These are phyloP conservation scores for Pollenia angustigena DNA, from an alignment of 2,888 invertebrate genomes.

Conservation along the genomic window DNA sequence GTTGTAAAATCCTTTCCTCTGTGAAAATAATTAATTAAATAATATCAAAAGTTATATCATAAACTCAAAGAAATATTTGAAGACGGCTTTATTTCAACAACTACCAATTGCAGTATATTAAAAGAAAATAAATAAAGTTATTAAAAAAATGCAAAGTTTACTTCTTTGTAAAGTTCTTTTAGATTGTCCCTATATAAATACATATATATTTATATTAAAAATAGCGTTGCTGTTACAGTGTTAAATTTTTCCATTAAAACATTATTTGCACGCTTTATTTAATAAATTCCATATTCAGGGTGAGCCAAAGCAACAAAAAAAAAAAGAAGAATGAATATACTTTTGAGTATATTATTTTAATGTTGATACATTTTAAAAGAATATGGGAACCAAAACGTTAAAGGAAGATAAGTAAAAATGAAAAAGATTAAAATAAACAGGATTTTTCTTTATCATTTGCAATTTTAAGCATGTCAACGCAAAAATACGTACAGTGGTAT, in stretches of 20 bases:
- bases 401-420: conserved; percentile 42
- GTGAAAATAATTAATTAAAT: too few relatives aligned
- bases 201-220: background rate
- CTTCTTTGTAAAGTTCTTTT: background rate
- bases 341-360: conserved; percentile 42
- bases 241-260: conserved; percentile 40
- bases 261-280: conserved; percentile 60
- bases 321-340: background rate
- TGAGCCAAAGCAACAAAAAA: conserved; percentile 2
- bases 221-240: background rate
- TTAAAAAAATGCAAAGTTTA: too few relatives aligned
- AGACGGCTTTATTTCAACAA: too few relatives aligned
- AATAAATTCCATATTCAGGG: conserved; percentile 55
- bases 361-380: conserved; percentile 41
- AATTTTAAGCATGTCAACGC: conserved; percentile 36
- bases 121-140: too few relatives aligned
- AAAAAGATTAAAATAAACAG: conserved; percentile 53
- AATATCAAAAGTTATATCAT: too few relatives aligned
- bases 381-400: conserved; percentile 18
- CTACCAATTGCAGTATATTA: too few relatives aligned
- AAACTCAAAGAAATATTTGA: too few relatives aligned
- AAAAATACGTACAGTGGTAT: conserved; percentile 1
- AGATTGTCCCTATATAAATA: background rate
- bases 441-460: conserved; percentile 11
- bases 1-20: too few relatives aligned